A percentile compares a stretch with the other conserved stretches of the same genome.
phyloP scores from a whole-genome alignment of 2,113 vertebrate species.

The Plectropomus leopardus region DNA sequence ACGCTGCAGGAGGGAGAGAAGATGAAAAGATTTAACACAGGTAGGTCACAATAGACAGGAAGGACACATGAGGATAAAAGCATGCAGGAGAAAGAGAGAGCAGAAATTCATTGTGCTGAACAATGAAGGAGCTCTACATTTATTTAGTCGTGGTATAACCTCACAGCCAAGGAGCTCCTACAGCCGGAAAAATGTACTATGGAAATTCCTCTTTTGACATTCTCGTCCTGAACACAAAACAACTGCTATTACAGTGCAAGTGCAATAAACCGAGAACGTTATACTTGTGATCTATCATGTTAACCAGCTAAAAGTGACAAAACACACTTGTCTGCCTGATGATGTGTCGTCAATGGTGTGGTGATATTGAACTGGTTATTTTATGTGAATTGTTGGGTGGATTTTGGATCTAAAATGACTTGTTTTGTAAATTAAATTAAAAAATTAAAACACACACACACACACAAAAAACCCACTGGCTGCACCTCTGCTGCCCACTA shows the following conservation, averaged over 20 bases:
- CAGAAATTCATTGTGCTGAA: not conserved
- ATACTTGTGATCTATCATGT: not conserved
- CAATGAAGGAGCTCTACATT: not conserved
- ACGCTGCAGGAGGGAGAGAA: conserved; percentile 83
- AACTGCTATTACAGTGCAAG: not conserved
- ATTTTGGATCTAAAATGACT: too few species aligned
- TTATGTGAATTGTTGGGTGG: too few species aligned
- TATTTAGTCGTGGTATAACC: not conserved
- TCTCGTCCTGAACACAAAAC: not conserved
- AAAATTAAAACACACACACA: too few species aligned
- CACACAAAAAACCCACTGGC: too few species aligned
- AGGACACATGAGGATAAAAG: not conserved
- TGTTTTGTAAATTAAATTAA: too few species aligned
- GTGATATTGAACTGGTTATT: too few species aligned
- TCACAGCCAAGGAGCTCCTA: not conserved
- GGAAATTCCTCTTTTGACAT: not conserved
- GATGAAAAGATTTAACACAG: not conserved
- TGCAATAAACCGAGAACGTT: not conserved
- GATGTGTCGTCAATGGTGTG: too few species aligned
- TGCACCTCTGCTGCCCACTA: too few species aligned
- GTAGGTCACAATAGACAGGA: not conserved
- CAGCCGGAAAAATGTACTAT: not conserved
- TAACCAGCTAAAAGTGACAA: too few species aligned
- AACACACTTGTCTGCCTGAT: too few species aligned
- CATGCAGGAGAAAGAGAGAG: conserved; percentile 6